These are phyloP conservation scores for Drosophila kohkoa DNA, from an alignment of 1,140 invertebrate species.

Conservation along the genomic window DNA sequence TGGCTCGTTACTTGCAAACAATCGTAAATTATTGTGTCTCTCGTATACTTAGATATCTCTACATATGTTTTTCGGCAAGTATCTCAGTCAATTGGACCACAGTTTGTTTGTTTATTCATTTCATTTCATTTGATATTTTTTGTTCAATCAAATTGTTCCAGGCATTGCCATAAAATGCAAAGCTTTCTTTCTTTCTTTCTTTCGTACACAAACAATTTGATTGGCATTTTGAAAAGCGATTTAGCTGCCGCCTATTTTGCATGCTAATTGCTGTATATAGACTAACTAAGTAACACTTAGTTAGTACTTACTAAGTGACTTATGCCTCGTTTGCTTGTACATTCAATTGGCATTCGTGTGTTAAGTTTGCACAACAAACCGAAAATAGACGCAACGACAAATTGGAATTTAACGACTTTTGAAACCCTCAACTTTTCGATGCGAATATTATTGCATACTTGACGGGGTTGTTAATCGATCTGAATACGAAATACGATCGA, in stretches of 20 bases:
- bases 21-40: slow-evolving; percentile 24
- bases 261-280: slow-evolving; percentile 28
- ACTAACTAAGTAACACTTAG: slow-evolving; percentile 26
- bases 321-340: slow-evolving; percentile 38
- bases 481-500: not conserved
- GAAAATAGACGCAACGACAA: slow-evolving; percentile 47
- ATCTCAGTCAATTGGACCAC: slow-evolving; percentile 14
- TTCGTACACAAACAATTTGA: not conserved
- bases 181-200: slow-evolving; percentile 17
- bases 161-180: slow-evolving; percentile 37
- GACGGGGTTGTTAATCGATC: slow-evolving; percentile 6
- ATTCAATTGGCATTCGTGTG: slow-evolving; percentile 55
- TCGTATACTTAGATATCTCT: slow-evolving; percentile 15
- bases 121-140: not conserved
- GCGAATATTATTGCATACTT: slow-evolving; percentile 52
- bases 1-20: slow-evolving; percentile 13
- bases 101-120: slow-evolving; percentile 17
- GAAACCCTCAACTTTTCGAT: not conserved
- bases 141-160: not conserved
- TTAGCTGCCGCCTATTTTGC: not conserved
- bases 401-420: slow-evolving; percentile 56
- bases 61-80: slow-evolving; percentile 9
- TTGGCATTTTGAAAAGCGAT: not conserved
- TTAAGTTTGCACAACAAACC: slow-evolving; percentile 39
- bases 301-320: slow-evolving; percentile 41